Evolutionary conservation across 2,113 vertebrate genomes (phyloP).

Genomic region (rabbit (Oryctolagus cuniculus)): mOryCun1.1 NC_091448.1:6626001-6626500

Average conservation of each 20-base stretch:
- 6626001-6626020: neutral
- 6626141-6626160: neutral
- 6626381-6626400: no score
- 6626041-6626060: neutral
- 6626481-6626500: no score
- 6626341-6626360: no score
- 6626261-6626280: neutral
- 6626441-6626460: no score
- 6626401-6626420: no score
- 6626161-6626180: neutral
- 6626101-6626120: neutral
- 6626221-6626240: neutral
- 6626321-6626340: no score
- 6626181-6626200: neutral
- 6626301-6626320: no score
- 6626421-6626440: no score
- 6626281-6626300: no score
- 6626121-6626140: neutral
- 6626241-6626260: neutral
- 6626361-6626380: no score
- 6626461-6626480: no score
- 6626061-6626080: neutral
- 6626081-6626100: neutral
- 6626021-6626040: neutral
- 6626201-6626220: neutral